Percentiles rank a stretch among this genome's conserved stretches.
phyloP scores from a whole-genome alignment of 2,888 invertebrate species.

The Leucophenga maculata region DNA sequence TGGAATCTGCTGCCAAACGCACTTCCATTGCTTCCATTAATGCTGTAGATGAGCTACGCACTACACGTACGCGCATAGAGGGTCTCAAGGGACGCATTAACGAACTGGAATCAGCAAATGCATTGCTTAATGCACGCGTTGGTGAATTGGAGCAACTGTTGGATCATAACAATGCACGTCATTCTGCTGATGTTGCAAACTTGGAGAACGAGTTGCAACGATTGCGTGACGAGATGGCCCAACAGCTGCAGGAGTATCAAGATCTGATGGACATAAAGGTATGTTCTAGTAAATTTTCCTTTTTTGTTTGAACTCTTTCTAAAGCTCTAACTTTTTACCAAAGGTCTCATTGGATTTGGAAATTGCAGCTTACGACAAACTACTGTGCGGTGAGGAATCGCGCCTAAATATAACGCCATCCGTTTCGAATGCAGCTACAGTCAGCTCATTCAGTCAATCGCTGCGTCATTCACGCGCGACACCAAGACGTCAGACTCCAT shows the following conservation, averaged over 20 bases:
- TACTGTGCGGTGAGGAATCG: slow-evolving; percentile 87
- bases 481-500: slow-evolving; percentile 67
- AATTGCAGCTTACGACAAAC: slow-evolving; percentile 91
- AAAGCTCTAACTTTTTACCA: slow-evolving; percentile 6
- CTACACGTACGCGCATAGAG: slow-evolving; percentile 85
- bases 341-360: slow-evolving; percentile 84
- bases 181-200: slow-evolving; percentile 81
- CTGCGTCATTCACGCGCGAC: slow-evolving; percentile 68
- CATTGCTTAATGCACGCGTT: slow-evolving; percentile 76
- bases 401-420: slow-evolving; percentile 71
- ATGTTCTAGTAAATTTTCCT: background rate
- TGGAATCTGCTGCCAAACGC: slow-evolving; percentile 81
- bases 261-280: slow-evolving; percentile 98
- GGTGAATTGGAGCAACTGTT: slow-evolving; percentile 88
- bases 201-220: slow-evolving; percentile 85
- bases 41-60: slow-evolving; percentile 86
- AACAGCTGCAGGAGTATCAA: slow-evolving; percentile 93
- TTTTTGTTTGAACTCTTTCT: too few species aligned
- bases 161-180: slow-evolving; percentile 85
- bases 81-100: slow-evolving; percentile 81
- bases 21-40: slow-evolving; percentile 80
- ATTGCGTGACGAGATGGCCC: slow-evolving; percentile 88
- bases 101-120: slow-evolving; percentile 84
- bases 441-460: slow-evolving; percentile 67
- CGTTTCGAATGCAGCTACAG: slow-evolving; percentile 56